phyloP scores from a whole-genome alignment of 2,797 vertebrate genomes.

The Enteromius anoplus region DNA sequence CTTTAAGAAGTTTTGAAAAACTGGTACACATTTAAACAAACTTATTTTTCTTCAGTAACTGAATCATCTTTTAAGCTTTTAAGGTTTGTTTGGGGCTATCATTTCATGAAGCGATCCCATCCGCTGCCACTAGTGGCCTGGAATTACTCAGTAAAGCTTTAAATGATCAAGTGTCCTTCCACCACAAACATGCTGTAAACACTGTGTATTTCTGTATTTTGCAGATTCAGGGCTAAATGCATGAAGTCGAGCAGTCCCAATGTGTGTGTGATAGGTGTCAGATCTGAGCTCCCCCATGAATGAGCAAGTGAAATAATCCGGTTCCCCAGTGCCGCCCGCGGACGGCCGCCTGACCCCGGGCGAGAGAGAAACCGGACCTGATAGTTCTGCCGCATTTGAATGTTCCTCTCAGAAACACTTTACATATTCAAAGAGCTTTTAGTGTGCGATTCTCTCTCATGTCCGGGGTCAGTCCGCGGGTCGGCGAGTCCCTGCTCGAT shows the following conservation, averaged over 20 bases:
- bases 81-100: not conserved
- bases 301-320: constrained; percentile 61
- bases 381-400: constrained; percentile 82
- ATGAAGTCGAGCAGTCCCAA: not conserved
- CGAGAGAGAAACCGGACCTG: constrained; percentile 80
- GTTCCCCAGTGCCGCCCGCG: constrained; percentile 32
- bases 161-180: not conserved
- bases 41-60: not conserved
- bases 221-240: not conserved
- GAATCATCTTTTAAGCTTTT: not conserved
- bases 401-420: constrained; percentile 62
- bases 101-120: not conserved
- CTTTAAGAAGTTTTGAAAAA: not conserved
- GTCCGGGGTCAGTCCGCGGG: constrained; percentile 57
- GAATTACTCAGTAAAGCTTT: not conserved
- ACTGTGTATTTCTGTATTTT: not conserved
- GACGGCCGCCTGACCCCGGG: constrained; percentile 62
- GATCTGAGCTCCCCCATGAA: constrained; percentile 24
- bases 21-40: not conserved
- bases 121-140: not conserved
- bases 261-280: constrained; percentile 39
- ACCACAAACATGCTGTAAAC: not conserved
- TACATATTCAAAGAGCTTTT: constrained; percentile 76
- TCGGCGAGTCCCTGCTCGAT: constrained; percentile 36
- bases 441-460: constrained; percentile 63